phyloP scores from a whole-genome alignment of 2,113 vertebrate species.

The Hippolais icterina region DNA sequence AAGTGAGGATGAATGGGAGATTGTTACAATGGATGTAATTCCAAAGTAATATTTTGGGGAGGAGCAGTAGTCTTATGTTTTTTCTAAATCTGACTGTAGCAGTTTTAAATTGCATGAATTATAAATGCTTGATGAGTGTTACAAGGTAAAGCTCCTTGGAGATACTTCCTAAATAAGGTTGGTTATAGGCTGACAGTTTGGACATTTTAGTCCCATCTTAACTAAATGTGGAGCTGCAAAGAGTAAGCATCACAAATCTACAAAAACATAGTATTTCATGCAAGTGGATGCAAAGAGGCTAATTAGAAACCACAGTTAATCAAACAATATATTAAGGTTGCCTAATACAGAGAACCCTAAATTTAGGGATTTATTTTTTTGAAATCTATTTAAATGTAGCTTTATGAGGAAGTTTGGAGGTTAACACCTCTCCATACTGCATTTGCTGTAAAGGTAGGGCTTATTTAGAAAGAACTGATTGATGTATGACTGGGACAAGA shows the following conservation, averaged over 20 bases:
- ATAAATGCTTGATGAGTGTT: not conserved
- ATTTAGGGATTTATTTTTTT: not conserved
- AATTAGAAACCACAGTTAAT: not conserved
- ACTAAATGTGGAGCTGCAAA: not conserved
- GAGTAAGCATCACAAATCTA: not conserved
- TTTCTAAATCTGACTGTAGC: not conserved
- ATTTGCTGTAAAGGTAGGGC: not conserved
- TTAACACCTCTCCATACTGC: not conserved
- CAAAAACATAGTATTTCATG: not conserved
- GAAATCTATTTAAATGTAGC: not conserved
- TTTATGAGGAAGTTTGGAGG: not conserved
- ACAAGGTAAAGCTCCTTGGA: not conserved
- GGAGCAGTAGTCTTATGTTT: not conserved
- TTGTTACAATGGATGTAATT: not conserved
- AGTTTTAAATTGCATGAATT: not conserved
- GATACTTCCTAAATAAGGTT: not conserved
- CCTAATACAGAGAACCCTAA: not conserved
- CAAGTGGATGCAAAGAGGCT: not conserved
- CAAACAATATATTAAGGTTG: not conserved
- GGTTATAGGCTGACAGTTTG: not conserved
- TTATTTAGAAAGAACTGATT: not conserved
- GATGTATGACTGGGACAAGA: too few relatives aligned
- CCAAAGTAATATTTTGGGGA: not conserved
- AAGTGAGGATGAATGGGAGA: not conserved
- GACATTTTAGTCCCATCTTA: not conserved